Evolutionary conservation across 2,888 invertebrate species (phyloP), one percentile per base, ranked within the genome.

Genomic region (Corbicula japonica): DNA sequence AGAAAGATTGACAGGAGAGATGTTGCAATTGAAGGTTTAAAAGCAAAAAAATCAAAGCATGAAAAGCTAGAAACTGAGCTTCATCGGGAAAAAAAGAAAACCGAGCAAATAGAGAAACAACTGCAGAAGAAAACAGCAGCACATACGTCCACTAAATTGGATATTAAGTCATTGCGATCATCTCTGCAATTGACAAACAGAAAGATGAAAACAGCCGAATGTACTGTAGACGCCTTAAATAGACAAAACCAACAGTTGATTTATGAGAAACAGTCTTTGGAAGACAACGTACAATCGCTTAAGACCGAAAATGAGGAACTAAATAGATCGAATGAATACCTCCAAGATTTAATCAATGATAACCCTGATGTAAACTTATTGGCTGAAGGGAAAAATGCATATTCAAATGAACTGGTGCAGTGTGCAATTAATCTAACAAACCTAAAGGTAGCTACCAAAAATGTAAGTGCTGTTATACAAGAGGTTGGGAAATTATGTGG

Each of bases 391-490:
- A 23, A 38, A 12, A 52, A 35, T 34, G 26, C 1, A 6, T 30
- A 62, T 32, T 44, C 23, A 26, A 48, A 34, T 70, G 44, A 60
- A 50, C 46, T 30, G 23, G 61, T 73, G 32, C 21, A 68, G 30
- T 68, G 78, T 84, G 78, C 72, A 28, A 72, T 75, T 62, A 76
- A 75, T 30, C 41, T 78, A n/a, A 75, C 76, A 18, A 26, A 72
- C 46, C 50, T 75, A 8, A 76, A 76, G 58, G 84, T 81, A 1
- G 48, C 80, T 38, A 48, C 56, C 12, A 38, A 72, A 60, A 70
- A 81, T 21, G 74, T 81, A 50, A 63, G 66, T 5, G 30, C 35
- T 26, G 84, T 81, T 4, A 78, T 84, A 12, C 41, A 35, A 38
- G 66, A 69, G 26, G 79, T 73, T 8, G 58, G 62, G 32, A 52